A percentile compares a stretch with the other conserved stretches of the same genome.
These are phyloP conservation scores for Caerostris extrusa DNA, from an alignment of 1,140 invertebrate species.

Conservation along the genomic window DNA sequence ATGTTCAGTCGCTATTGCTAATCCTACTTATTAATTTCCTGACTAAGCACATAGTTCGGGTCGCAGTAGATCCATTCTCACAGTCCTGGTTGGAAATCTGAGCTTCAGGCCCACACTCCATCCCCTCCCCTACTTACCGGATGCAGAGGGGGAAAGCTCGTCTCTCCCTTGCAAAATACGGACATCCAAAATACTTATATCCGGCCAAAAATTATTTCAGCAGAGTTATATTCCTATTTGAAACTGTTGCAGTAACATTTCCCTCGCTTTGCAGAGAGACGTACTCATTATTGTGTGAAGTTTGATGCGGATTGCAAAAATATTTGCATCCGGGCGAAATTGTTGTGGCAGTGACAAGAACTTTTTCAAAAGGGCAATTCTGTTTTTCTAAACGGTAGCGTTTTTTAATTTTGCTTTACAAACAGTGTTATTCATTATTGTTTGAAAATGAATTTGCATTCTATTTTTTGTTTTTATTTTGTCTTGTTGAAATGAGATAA, in stretches of 20 bases:
- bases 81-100: not conserved
- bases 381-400: too few relatives aligned
- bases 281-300: too few relatives aligned
- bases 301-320: too few relatives aligned
- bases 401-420: too few relatives aligned
- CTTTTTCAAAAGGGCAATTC: too few relatives aligned
- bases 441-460: too few relatives aligned
- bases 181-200: not conserved
- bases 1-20: not conserved
- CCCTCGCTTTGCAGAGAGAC: too few relatives aligned
- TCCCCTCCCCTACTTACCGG: not conserved
- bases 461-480: too few relatives aligned
- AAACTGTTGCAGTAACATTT: not conserved
- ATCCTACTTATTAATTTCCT: constrained; percentile 36
- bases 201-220: not conserved
- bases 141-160: not conserved
- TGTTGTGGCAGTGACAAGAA: too few relatives aligned
- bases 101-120: not conserved
- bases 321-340: too few relatives aligned
- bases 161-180: not conserved
- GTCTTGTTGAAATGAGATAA: too few relatives aligned
- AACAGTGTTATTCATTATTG: too few relatives aligned
- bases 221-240: not conserved
- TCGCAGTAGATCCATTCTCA: constrained; percentile 20
- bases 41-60: constrained; percentile 25